These are phyloP conservation scores for Accipiter cooperii DNA, from an alignment of 2,113 vertebrate genomes.

Conservation along the genomic window DNA sequence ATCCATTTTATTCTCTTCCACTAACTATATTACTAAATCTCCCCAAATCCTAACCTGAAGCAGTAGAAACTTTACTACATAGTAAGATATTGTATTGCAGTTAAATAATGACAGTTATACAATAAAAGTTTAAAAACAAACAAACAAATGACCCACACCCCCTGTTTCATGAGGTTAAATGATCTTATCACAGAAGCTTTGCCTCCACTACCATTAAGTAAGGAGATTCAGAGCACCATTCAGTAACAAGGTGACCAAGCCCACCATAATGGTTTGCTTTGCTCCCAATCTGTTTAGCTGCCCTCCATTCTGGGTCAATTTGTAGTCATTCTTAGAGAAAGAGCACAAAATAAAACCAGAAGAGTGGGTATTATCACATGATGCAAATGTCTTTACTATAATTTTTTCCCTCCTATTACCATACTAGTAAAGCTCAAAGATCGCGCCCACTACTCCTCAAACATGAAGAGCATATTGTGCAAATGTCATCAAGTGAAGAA, in stretches of 20 bases:
- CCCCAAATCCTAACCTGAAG: neutral
- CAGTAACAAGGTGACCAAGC: neutral
- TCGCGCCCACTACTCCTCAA: neutral
- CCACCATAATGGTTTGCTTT: neutral
- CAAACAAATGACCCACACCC: neutral
- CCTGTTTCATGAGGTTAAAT: neutral
- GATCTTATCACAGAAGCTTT: neutral
- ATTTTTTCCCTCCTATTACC: neutral
- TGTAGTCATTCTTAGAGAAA: neutral
- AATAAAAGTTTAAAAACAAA: neutral
- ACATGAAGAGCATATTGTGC: neutral
- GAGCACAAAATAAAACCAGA: neutral
- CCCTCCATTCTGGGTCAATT: neutral
- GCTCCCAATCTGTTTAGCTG: neutral
- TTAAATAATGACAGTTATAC: neutral
- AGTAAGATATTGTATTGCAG: neutral
- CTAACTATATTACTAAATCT: neutral
- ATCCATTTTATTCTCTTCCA: neutral
- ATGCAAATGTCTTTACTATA: neutral
- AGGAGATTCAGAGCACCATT: neutral
- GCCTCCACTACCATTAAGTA: neutral
- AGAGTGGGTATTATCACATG: neutral
- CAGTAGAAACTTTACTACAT: neutral
- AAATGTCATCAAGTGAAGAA: slow-evolving; percentile 3
- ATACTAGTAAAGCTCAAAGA: neutral